Conservation (phyloP, 2,797 vertebrate genomes). For the Odontamblyopus lacepedii region DNA sequence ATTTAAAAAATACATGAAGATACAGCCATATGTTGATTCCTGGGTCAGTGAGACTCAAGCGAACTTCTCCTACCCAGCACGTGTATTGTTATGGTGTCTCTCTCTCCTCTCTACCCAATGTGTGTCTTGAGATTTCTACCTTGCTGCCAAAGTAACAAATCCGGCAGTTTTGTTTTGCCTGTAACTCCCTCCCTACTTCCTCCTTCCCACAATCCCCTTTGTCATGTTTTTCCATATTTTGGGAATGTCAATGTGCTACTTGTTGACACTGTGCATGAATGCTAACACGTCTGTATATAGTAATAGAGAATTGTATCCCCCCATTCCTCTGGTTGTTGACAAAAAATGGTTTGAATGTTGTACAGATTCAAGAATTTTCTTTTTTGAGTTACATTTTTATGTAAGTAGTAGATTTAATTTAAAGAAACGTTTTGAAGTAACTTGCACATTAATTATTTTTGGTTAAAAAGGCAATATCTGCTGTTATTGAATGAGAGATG, state of each 20-base stretch:
- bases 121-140: constrained; percentile 16
- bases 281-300: constrained; percentile 93
- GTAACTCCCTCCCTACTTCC: constrained; percentile 47
- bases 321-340: constrained; percentile 73
- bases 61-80: constrained; percentile 72
- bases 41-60: constrained; percentile 66
- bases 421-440: constrained; percentile 51
- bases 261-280: constrained; percentile 97
- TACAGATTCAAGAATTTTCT: constrained; percentile 71
- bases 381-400: constrained; percentile 42
- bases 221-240: constrained; percentile 78
- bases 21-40: constrained; percentile 82
- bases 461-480: constrained; percentile 83
- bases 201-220: constrained; percentile 50
- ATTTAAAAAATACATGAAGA: constrained; percentile 69
- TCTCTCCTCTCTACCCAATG: constrained; percentile 46
- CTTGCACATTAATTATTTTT: constrained; percentile 72
- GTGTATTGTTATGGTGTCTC: constrained; percentile 73
- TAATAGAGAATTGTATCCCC: constrained; percentile 77
- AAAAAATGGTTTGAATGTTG: constrained; percentile 74
- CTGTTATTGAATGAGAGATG: constrained; percentile 76
- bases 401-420: constrained; percentile 59
- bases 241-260: constrained; percentile 93
- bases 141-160: constrained; percentile 55
- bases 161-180: constrained; percentile 44